A percentile compares a stretch with the other conserved stretches of the same genome.
Conservation (phyloP, 1,140 invertebrate genomes). For the Drosophila rufa region DNA sequence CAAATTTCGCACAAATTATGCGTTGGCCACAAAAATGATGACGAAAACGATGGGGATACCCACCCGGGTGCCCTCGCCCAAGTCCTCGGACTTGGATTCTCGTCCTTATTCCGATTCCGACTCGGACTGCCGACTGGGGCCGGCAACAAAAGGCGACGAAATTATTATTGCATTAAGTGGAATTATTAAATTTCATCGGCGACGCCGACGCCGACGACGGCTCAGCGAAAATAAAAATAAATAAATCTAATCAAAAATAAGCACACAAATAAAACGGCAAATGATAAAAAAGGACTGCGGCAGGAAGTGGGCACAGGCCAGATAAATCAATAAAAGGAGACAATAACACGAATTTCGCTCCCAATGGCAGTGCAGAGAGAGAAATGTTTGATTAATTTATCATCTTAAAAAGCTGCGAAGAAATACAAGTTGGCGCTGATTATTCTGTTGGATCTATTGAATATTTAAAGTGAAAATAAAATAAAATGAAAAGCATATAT, state of each 20-base stretch:
- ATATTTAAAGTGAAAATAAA: too few species aligned
- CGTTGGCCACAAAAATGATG: slow-evolving; percentile 75
- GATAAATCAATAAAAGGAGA: slow-evolving; percentile 59
- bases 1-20: slow-evolving; percentile 84
- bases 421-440: too few species aligned
- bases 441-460: too few species aligned
- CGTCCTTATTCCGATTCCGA: background rate
- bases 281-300: slow-evolving; percentile 53
- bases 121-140: background rate
- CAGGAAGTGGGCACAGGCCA: slow-evolving; percentile 30
- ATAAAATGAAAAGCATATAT: background rate
- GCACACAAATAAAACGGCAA: slow-evolving; percentile 79
- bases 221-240: slow-evolving; percentile 81
- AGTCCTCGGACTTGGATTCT: background rate
- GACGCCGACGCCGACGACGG: slow-evolving; percentile 49
- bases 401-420: too few species aligned
- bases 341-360: slow-evolving; percentile 48
- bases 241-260: slow-evolving; percentile 84
- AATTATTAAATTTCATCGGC: slow-evolving; percentile 83
- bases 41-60: slow-evolving; percentile 43
- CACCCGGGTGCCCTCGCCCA: background rate
- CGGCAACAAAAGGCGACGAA: slow-evolving; percentile 80
- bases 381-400: background rate
- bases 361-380: background rate
- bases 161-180: slow-evolving; percentile 84